Evolutionary conservation across 2,113 vertebrate species (phyloP), one percentile per base, ranked within the genome.

Genomic region (Rutilus rutilus): DNA sequence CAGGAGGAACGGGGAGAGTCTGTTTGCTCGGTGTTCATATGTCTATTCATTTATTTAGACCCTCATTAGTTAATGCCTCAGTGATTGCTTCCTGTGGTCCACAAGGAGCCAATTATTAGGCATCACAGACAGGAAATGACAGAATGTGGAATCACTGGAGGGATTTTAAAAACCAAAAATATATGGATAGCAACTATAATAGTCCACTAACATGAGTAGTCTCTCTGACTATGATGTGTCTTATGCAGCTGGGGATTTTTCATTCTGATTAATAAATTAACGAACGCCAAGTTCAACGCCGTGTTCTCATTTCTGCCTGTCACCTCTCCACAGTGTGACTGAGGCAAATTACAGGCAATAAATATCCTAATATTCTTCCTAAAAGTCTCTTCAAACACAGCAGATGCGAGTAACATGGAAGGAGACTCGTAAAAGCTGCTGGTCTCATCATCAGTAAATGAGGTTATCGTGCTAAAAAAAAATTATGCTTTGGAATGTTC

Each of bases 31-130:
- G 64, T 15, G 47, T 74, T 74, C 71, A 47, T 25, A 8, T 80
- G 78, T 47, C 25, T 64, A 80, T 65, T 81, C 39, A 30, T 81
- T 81, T 65, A 65, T 85, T 81, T 36, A 69, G 67, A 88, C 88
- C 85, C 83, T 87, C 88, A 89, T 87, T 89, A 86, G 85, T 80
- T 86, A 69, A 90, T 86, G 57, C 82, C 90, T 86, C 81, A 85
- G 87, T 85, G 79, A 33, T 69, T 81, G 59, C 27, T 69, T 82
- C 47, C 42, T 82, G 45, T 50, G 42, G 60, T 82, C 80, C 80
- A 21, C 27, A 50, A 67, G 80, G 80, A 82, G 80, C 80, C 80
- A 82, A 82, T 82, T 82, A 82, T 69, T 82, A 82, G 17, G 27
- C 80, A 39, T 82, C 80, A 69, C 62, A 69, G 80, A 52, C 78